Base-by-base conservation (phyloP, 2,888 invertebrate species). In the Agrotis ipsilon region DNA sequence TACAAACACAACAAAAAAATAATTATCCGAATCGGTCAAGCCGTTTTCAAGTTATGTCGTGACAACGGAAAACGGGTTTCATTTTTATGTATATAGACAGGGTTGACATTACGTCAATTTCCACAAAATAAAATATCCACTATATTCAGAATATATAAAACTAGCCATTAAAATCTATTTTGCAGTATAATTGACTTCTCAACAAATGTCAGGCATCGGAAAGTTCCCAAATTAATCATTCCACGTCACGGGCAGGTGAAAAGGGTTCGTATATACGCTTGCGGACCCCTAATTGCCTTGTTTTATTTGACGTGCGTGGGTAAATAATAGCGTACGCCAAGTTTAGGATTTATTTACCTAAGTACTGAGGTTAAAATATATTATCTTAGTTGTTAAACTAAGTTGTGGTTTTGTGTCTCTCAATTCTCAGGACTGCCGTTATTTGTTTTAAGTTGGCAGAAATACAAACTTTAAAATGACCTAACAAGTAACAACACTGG, bases 151-250 rank as follows among this genome's bases (percentile, higher is more conserved):
- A 18, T 1, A 27, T 27, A 32, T 32, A 32, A 4, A 39, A 39
- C 39, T 16, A 63, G 27, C 21, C 1, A 51, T 60, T 63, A 32
- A 51, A 55, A 57, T 46, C 49, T 13, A 45, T 58, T 48, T 52
- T 24, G 19, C n/a, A 24, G 24, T 67, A 67, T 66, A 64, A 80
- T 79, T 61, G 52, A 55, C 59, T 74, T 66, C 27, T n/a, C 72
- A 76, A 78, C 78, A 79, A 76, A 69, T 69, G 82, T 74, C 78
- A 72, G 55, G 43, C 54, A 54, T 69, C 57, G 43, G 46, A 75
- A 83, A 81, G 72, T 81, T 81, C 70, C 62, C 71, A 80, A 81
- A 85, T 80, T 81, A 86, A 80, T 85, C 76, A 80, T 72, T 73
- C 67, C 62, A 67, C 74, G 86, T 59, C 84, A 80, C 57, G 58